Percentiles rank a stretch among this genome's conserved stretches.
Evolutionary conservation across 2,888 invertebrate genomes (phyloP).

Genomic region (Encarsia formosa): DNA sequence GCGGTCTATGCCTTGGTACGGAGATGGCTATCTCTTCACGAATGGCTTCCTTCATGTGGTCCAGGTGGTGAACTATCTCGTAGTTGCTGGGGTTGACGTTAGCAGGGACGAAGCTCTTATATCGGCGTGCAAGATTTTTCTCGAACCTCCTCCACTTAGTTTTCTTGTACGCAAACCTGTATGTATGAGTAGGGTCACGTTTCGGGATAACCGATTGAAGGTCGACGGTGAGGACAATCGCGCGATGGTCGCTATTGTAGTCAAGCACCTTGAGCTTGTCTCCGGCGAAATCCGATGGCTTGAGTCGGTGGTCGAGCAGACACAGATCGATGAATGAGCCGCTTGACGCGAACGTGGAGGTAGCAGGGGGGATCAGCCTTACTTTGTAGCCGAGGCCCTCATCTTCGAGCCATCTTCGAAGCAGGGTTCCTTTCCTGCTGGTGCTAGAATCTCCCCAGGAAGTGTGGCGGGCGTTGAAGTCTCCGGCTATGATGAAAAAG

Average conservation of each 20-base stretch:
- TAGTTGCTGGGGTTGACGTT: not conserved
- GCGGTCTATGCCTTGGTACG: too few relatives aligned
- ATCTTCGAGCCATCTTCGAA: not conserved
- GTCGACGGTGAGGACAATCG: not conserved
- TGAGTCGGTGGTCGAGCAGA: not conserved
- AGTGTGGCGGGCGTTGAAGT: not conserved
- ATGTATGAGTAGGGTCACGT: too few relatives aligned
- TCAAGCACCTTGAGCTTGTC: not conserved
- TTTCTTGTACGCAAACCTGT: not conserved
- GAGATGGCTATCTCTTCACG: too few relatives aligned
- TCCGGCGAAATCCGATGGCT: not conserved
- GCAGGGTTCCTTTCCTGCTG: not conserved
- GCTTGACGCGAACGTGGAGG: not conserved
- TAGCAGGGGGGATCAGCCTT: not conserved
- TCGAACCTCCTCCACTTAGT: conserved; percentile 1
- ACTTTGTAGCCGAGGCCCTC: not conserved
- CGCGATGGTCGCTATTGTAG: conserved; percentile 1
- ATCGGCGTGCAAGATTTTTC: not conserved
- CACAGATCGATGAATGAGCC: not conserved
- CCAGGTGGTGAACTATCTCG: not conserved
- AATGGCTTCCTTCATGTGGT: too few relatives aligned
- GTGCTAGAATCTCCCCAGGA: not conserved
- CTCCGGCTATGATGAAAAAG: not conserved
- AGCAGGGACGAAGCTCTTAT: not conserved
- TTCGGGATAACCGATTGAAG: not conserved